Percentiles rank a stretch among this genome's conserved stretches.
Evolutionary conservation across 2,888 invertebrate genomes (phyloP).

Genomic region (Epirrhoe tristata): DNA sequence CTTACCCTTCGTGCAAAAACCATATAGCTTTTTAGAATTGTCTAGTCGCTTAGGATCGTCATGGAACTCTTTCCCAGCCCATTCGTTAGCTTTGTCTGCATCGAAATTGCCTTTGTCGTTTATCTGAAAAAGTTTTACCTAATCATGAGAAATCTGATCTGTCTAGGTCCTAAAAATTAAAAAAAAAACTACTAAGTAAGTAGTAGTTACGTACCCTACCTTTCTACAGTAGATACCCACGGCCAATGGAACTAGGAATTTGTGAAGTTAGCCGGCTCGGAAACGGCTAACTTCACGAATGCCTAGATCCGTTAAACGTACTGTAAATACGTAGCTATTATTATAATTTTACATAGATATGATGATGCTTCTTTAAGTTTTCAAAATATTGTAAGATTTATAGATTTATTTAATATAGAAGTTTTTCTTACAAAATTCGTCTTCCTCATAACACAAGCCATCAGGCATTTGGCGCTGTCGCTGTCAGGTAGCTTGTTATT

Average conservation of each 20-base stretch:
- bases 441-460: slow-evolving; percentile 77
- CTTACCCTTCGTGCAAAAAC: slow-evolving; percentile 70
- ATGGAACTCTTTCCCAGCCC: slow-evolving; percentile 61
- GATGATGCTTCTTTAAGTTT: too few species aligned
- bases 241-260: too few species aligned
- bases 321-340: too few species aligned
- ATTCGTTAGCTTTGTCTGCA: slow-evolving; percentile 56
- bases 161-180: background rate
- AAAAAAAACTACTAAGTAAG: background rate
- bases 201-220: too few species aligned
- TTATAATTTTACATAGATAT: too few species aligned
- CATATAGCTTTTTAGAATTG: slow-evolving; percentile 66
- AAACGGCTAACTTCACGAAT: too few species aligned
- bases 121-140: slow-evolving; percentile 62
- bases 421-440: slow-evolving; percentile 68
- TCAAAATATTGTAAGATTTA: too few species aligned
- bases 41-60: slow-evolving; percentile 62
- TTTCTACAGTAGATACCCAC: too few species aligned
- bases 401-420: background rate
- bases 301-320: too few species aligned
- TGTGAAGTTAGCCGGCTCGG: too few species aligned
- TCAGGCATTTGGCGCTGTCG: slow-evolving; percentile 71
- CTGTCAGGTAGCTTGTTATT: slow-evolving; percentile 69
- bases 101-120: slow-evolving; percentile 72
- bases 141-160: background rate